These are phyloP conservation scores for Trachelipus rathkii DNA, from an alignment of 1,140 invertebrate genomes.

Conservation along the genomic window DNA sequence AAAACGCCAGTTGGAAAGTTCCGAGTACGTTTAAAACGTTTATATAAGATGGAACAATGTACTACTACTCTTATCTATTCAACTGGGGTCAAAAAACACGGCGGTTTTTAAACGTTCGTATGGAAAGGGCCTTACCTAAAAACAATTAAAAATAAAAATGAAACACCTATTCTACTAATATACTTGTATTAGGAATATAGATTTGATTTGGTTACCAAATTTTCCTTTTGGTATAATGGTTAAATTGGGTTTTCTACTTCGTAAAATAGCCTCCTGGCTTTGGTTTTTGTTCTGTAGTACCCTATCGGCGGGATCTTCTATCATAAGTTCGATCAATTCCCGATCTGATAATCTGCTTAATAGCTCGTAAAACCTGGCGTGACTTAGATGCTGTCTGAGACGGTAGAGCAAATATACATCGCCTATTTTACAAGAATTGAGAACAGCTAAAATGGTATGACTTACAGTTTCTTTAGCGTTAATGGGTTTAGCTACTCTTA, in stretches of 20 bases:
- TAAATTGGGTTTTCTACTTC: conserved; percentile 23
- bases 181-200: conserved; percentile 21
- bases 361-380: conserved; percentile 27
- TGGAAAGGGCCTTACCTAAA: too few species aligned
- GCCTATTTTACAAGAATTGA: conserved; percentile 24
- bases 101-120: too few species aligned
- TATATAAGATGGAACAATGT: too few species aligned
- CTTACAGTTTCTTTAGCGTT: conserved; percentile 25
- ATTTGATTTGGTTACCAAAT: conserved; percentile 14
- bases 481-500: conserved; percentile 25
- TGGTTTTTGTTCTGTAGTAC: conserved; percentile 24
- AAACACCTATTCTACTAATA: neutral
- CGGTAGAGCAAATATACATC: conserved; percentile 27
- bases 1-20: too few species aligned
- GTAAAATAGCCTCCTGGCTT: neutral
- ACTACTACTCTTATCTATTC: too few species aligned
- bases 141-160: too few species aligned
- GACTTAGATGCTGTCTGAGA: conserved; percentile 26
- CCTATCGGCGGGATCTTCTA: conserved; percentile 24
- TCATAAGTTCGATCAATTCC: conserved; percentile 16
- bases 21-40: too few species aligned
- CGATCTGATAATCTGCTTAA: conserved; percentile 12
- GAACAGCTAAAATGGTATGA: conserved; percentile 20
- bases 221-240: conserved; percentile 17
- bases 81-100: too few species aligned